Conservation (phyloP, 2,888 invertebrate species). For the Ecdyonurus torrentis region DNA sequence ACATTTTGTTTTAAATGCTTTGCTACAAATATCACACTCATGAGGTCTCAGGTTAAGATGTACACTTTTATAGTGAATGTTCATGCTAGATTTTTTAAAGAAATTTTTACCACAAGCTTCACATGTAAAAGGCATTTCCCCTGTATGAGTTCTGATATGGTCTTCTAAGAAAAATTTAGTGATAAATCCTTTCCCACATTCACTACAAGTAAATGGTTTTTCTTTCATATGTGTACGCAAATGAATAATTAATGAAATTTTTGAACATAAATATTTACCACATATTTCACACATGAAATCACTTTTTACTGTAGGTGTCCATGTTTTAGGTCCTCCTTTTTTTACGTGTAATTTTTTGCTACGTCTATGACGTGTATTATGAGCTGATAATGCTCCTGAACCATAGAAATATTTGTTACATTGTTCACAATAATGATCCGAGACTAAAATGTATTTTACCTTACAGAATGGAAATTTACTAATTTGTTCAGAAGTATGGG, state of each 20-base stretch:
- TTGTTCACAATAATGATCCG: background rate
- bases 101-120: background rate
- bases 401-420: background rate
- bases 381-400: too few relatives aligned
- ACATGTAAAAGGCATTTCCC: background rate
- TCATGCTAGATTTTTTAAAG: background rate
- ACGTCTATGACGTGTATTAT: too few relatives aligned
- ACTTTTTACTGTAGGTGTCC: too few relatives aligned
- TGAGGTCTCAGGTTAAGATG: background rate
- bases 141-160: background rate
- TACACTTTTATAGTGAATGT: background rate
- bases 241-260: background rate
- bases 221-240: background rate
- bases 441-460: background rate
- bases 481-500: background rate
- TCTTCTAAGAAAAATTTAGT: background rate
- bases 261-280: background rate
- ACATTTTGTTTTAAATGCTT: background rate
- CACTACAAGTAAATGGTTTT: background rate
- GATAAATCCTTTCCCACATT: background rate
- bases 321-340: too few relatives aligned
- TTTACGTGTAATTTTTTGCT: too few relatives aligned
- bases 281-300: background rate
- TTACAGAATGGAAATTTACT: background rate
- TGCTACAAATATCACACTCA: background rate